Evolutionary conservation across 2,888 invertebrate genomes (phyloP), one percentile per base, ranked within the genome.

Genomic region (Tipula helvola): DNA sequence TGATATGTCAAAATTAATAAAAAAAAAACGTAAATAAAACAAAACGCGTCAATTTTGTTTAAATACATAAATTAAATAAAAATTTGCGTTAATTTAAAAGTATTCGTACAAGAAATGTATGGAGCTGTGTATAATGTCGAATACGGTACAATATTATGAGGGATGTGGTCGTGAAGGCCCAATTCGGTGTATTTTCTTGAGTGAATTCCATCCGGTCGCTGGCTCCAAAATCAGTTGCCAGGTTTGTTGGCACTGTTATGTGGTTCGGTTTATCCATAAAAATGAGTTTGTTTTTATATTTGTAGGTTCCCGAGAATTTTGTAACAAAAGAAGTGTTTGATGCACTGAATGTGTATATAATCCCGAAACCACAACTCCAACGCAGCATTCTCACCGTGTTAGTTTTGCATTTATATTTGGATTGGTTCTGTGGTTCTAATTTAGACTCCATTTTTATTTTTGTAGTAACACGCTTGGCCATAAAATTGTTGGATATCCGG

Each of bases 271-370:
- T 0, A 39, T 39, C 39, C 5, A 7, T 39, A 39, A 7, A 39
- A 39, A 39, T 39, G 1, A 3, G 1, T 39, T 5, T 39, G 39
- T 7, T 7, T 39, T 1, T 2, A 28, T 39, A 39, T 39, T 39
- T 39, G 7, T 90, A 96, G 96, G 96, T 97, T 87, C 98, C 98
- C 5, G 95, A 96, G 89, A 96, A 97, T 90, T 97, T 95, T 90
- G 95, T 99, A 86, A 96, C 96, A 0, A 98, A 98, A 91, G 98
- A 98, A 89, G 94, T 96, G 28, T 98, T 99, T 93, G 98, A 98
- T 92, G 95, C 97, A 87, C 95, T 98, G 87, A 97, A 96, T 90
- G 97, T 96, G 36, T 99, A 97, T 90, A 97, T 99, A 88, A 99
- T 99, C 90, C 98, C 98, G 3, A 99, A 98, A 91, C 96, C 96